phyloP scores from a whole-genome alignment of 2,888 invertebrate species.

The Xestia ashworthii region DNA sequence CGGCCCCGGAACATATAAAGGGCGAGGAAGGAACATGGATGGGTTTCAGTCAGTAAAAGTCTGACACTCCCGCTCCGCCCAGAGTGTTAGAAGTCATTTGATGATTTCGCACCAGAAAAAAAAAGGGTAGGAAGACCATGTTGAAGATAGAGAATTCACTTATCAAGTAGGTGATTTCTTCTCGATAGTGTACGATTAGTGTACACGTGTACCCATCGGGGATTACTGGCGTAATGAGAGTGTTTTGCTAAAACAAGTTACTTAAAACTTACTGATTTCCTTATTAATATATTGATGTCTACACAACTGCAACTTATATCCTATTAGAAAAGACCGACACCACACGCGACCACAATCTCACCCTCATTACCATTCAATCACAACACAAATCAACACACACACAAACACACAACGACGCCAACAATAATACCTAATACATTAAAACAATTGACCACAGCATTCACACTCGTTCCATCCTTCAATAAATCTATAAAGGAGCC shows the following conservation, averaged over 20 bases:
- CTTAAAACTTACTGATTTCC: background rate
- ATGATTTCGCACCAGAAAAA: too few relatives aligned
- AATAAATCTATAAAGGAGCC: constrained; percentile 64
- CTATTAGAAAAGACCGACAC: background rate
- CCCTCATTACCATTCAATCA: constrained; percentile 39
- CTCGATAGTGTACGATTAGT: background rate
- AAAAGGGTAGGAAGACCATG: background rate
- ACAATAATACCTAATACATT: constrained; percentile 24
- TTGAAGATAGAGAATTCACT: too few relatives aligned
- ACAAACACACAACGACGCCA: background rate
- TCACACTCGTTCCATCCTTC: constrained; percentile 32
- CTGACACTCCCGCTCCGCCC: too few relatives aligned
- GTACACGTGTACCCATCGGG: too few relatives aligned
- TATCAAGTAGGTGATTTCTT: background rate
- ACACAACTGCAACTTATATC: background rate
- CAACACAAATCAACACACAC: constrained; percentile 36
- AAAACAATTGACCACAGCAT: constrained; percentile 62
- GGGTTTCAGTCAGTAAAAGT: too few relatives aligned
- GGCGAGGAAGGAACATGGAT: too few relatives aligned
- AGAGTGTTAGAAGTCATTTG: too few relatives aligned
- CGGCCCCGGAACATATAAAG: too few relatives aligned
- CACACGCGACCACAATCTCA: background rate
- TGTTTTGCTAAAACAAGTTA: background rate
- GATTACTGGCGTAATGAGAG: background rate
- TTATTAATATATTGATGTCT: background rate